phyloP scores from a whole-genome alignment of 2,113 vertebrate species.

The Spilogale gracilis region DNA sequence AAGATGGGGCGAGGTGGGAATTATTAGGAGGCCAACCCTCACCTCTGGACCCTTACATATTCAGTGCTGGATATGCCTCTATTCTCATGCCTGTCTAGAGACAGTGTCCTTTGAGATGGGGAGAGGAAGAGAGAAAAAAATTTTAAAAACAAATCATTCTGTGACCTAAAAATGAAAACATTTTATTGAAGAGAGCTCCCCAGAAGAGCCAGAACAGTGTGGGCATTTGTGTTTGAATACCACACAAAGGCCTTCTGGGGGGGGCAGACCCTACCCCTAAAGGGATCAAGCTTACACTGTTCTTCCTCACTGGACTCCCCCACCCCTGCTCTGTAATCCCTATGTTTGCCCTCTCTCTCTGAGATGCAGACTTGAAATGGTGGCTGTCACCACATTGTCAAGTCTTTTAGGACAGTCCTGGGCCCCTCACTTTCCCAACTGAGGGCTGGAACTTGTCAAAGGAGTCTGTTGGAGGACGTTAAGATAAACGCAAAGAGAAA shows the following conservation, averaged over 20 bases:
- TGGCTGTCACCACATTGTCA: background rate
- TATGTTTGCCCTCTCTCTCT: background rate
- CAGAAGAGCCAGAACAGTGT: background rate
- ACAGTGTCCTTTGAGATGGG: background rate
- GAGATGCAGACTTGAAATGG: conserved; percentile 3
- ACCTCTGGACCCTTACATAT: background rate
- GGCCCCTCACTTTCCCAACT: background rate
- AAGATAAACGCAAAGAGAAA: background rate
- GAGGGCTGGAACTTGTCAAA: background rate
- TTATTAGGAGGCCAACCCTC: background rate
- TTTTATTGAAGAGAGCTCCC: background rate
- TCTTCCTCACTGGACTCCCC: background rate
- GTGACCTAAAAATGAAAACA: conserved; percentile 39
- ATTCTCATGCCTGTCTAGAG: background rate
- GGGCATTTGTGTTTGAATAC: background rate
- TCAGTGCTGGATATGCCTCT: background rate
- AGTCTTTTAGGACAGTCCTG: conserved; percentile 2
- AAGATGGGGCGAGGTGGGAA: background rate
- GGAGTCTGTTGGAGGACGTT: background rate
- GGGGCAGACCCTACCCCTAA: background rate
- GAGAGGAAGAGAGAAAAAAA: background rate
- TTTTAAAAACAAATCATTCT: background rate
- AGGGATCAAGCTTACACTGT: background rate
- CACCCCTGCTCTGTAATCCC: background rate
- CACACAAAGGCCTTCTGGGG: background rate